A percentile compares a stretch with the other conserved stretches of the same genome.
These are phyloP conservation scores for Plebejus anna DNA, from an alignment of 2,888 invertebrate species.

Conservation along the genomic window DNA sequence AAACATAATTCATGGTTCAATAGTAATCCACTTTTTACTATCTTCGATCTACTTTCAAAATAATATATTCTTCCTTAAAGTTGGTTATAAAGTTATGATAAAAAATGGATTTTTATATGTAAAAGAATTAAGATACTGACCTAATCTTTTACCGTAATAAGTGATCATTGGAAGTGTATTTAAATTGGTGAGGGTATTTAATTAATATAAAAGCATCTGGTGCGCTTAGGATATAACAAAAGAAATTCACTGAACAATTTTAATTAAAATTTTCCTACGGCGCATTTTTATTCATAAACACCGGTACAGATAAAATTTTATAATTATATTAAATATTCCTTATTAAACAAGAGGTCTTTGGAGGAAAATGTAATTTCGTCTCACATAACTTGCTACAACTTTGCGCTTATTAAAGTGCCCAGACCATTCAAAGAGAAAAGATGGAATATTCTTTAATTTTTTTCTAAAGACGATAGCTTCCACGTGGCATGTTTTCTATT, in stretches of 20 bases:
- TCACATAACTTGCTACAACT: constrained; percentile 11
- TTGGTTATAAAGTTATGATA: not conserved
- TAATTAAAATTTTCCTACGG: constrained; percentile 13
- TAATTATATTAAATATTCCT: constrained; percentile 14
- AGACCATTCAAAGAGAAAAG: not conserved
- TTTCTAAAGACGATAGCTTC: not conserved
- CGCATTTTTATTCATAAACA: not conserved
- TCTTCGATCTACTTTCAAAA: not conserved
- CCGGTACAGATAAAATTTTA: constrained; percentile 9
- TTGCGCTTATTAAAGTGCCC: not conserved
- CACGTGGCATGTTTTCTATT: not conserved
- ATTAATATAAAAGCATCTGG: constrained; percentile 12
- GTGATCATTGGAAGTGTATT: not conserved
- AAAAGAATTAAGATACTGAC: not conserved
- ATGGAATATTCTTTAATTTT: not conserved
- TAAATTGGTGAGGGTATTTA: not conserved
- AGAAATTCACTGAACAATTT: constrained; percentile 24
- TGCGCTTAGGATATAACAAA: constrained; percentile 16
- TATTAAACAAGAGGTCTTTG: constrained; percentile 1
- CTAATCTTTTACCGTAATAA: not conserved
- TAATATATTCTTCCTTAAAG: no score
- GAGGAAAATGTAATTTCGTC: not conserved
- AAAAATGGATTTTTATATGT: not conserved
- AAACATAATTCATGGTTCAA: not conserved
- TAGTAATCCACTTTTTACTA: not conserved